phyloP scores from a whole-genome alignment of 2,113 vertebrate genomes.

The Miniopterus natalensis region DNA sequence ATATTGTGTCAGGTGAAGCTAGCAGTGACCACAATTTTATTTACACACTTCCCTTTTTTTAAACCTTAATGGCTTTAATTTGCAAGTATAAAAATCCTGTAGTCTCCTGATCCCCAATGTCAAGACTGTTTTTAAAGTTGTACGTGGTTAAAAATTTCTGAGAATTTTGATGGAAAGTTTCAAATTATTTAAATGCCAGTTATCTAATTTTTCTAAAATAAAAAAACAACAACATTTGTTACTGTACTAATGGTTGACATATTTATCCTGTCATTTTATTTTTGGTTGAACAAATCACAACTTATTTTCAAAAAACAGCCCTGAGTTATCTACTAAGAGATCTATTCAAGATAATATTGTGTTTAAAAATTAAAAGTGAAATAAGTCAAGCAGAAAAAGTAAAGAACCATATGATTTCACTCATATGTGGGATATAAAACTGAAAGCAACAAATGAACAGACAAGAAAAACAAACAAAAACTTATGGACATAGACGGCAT shows the following conservation, averaged over 20 bases:
- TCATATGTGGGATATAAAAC: too few species aligned
- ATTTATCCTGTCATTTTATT: background rate
- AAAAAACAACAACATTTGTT: background rate
- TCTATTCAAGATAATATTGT: background rate
- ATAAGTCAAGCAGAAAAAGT: too few species aligned
- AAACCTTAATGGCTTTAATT: background rate
- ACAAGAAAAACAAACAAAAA: too few species aligned
- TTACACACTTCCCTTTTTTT: background rate
- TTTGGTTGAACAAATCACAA: background rate
- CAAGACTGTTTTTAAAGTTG: background rate
- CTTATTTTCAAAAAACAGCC: background rate
- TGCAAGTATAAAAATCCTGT: background rate
- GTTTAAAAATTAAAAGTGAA: background rate
- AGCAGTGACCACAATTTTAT: background rate
- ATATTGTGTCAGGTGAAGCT: background rate
- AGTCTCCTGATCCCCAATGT: background rate
- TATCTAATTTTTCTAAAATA: slow-evolving; percentile 11
- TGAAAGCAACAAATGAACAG: too few species aligned
- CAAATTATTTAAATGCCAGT: background rate
- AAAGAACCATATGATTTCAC: too few species aligned
- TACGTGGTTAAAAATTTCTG: background rate
- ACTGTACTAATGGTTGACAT: background rate
- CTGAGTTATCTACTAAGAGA: background rate
- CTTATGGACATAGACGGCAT: too few species aligned
- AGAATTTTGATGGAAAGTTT: slow-evolving; percentile 25